A percentile compares a stretch with the other conserved stretches of the same genome.
phyloP scores from a whole-genome alignment of 2,888 invertebrate species.

The Drosophila diplacantha region DNA sequence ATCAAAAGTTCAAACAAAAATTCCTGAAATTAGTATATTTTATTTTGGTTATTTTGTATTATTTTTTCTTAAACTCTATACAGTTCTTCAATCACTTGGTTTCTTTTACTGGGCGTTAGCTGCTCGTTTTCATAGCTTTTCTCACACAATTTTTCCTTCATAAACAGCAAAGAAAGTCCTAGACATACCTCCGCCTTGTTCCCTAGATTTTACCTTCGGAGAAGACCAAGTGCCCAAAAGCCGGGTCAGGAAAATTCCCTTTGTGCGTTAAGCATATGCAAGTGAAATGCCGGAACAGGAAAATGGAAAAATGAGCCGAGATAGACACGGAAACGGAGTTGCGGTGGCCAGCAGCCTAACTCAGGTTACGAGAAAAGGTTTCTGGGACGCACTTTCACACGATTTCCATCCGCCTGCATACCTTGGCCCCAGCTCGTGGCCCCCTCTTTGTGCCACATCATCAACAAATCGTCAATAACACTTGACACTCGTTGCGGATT shows the following conservation, averaged over 20 bases:
- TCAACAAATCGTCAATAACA: conserved; percentile 72
- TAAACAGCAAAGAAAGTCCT: conserved; percentile 31
- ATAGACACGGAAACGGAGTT: conserved; percentile 10
- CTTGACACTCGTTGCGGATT: conserved; percentile 62
- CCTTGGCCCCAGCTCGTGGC: conserved; percentile 30
- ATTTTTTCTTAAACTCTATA: too few relatives aligned
- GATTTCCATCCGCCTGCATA: conserved; percentile 52
- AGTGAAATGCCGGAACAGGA: conserved; percentile 24
- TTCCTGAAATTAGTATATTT: too few relatives aligned
- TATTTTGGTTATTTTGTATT: too few relatives aligned
- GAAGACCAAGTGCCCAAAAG: conserved; percentile 24
- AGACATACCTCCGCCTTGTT: conserved; percentile 40
- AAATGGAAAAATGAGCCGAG: conserved; percentile 15
- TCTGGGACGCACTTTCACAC: conserved; percentile 24
- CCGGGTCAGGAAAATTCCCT: not conserved
- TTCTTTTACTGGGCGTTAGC: not conserved
- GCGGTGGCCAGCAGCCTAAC: conserved; percentile 23
- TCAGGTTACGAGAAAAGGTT: conserved; percentile 45
- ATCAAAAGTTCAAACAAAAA: too few relatives aligned
- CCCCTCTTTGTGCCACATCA: conserved; percentile 60
- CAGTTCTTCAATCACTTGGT: too few relatives aligned
- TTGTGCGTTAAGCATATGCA: conserved; percentile 44
- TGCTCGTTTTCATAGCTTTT: not conserved
- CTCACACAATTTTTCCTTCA: conserved; percentile 1
- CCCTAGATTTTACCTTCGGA: conserved; percentile 20